Conservation (phyloP, 2,888 invertebrate genomes). For the Tortricodes alternella region DNA sequence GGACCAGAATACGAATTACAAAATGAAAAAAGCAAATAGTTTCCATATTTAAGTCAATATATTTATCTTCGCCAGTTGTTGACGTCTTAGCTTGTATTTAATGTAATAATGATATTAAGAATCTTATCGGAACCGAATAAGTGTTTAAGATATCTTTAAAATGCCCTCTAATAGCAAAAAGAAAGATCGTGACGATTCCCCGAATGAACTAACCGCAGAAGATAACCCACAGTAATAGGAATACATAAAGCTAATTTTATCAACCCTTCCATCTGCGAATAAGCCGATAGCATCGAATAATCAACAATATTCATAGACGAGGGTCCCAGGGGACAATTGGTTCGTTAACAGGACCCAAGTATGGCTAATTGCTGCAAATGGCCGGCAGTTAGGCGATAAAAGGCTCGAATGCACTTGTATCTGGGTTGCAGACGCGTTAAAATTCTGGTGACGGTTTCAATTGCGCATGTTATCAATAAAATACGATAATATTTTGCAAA, state of each 20-base stretch:
- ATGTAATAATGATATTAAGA: too few species aligned
- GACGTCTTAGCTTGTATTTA: too few species aligned
- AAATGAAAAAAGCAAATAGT: too few species aligned
- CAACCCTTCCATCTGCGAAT: conserved; percentile 34
- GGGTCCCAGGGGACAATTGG: conserved; percentile 54
- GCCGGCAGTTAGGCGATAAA: conserved; percentile 63
- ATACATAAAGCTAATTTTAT: conserved; percentile 46
- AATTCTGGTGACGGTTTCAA: background rate
- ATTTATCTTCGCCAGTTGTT: too few species aligned
- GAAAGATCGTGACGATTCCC: too few species aligned
- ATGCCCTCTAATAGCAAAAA: background rate
- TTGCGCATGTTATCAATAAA: background rate
- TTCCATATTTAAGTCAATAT: too few species aligned
- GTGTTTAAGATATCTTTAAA: background rate
- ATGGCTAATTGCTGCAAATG: conserved; percentile 75
- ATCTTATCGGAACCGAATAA: too few species aligned
- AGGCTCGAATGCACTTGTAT: conserved; percentile 44
- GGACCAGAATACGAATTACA: too few species aligned
- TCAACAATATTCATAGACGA: conserved; percentile 35
- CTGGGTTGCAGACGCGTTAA: background rate
- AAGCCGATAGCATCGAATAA: conserved; percentile 17
- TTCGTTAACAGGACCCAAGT: conserved; percentile 62
- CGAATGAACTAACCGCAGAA: background rate
- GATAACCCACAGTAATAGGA: conserved; percentile 33
- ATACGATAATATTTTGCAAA: background rate